Percentiles rank a stretch among this genome's conserved stretches.
These are phyloP conservation scores for Lasiommata megera DNA, from an alignment of 2,888 invertebrate species.

Conservation along the genomic window DNA sequence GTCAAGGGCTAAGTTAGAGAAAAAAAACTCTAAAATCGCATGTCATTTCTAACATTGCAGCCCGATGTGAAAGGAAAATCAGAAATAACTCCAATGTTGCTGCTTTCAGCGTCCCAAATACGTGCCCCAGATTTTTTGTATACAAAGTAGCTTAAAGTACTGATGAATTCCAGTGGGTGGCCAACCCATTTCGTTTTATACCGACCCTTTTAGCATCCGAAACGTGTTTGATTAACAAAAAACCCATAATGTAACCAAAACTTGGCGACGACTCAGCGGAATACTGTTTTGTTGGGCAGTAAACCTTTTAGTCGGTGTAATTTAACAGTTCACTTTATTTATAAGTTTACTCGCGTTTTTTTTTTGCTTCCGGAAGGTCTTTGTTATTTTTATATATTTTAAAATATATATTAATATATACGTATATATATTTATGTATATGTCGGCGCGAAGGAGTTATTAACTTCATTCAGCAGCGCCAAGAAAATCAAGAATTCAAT, in stretches of 20 bases:
- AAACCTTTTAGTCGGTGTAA: constrained; percentile 1
- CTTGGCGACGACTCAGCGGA: constrained; percentile 18
- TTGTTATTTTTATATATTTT: too few relatives aligned
- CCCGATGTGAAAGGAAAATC: background rate
- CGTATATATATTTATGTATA: too few relatives aligned
- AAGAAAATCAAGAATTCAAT: too few relatives aligned
- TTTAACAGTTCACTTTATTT: background rate
- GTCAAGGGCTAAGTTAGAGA: too few relatives aligned
- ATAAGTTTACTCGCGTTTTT: background rate
- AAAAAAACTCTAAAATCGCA: background rate
- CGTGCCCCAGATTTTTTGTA: constrained; percentile 7
- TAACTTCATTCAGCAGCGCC: too few relatives aligned
- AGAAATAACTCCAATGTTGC: background rate
- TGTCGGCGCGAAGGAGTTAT: too few relatives aligned
- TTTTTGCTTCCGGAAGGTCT: too few relatives aligned
- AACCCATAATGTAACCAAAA: constrained; percentile 19
- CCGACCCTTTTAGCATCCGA: constrained; percentile 22
- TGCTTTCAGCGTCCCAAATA: constrained; percentile 3
- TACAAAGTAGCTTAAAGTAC: constrained; percentile 17
- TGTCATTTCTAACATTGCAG: background rate
- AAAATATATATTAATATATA: too few relatives aligned
- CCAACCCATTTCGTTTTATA: constrained; percentile 14
- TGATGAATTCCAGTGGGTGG: constrained; percentile 3
- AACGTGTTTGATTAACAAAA: constrained; percentile 26
- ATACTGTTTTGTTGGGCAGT: constrained; percentile 12